Evolutionary conservation across 2,888 invertebrate species (phyloP).

Genomic region (Nasonovia ribisnigri): DNA sequence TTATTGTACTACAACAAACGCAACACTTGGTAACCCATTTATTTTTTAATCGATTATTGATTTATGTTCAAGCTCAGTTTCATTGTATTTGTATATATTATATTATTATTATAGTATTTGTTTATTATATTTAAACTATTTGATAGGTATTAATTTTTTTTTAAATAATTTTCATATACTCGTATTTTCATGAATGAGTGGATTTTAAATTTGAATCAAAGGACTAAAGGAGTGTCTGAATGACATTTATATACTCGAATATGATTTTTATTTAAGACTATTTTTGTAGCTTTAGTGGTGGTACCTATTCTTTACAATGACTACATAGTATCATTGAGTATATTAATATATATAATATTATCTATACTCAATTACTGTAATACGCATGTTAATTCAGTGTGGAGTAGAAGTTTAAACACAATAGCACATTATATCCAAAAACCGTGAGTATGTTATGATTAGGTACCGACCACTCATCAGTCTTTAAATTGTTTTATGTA

Average conservation of each 20-base stretch:
- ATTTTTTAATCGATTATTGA: not conserved
- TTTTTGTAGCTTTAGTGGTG: not conserved
- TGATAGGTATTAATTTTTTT: not conserved
- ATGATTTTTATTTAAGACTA: not conserved
- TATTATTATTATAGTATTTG: not conserved
- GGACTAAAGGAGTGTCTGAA: not conserved
- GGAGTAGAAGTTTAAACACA: slow-evolving; percentile 22
- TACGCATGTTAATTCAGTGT: not conserved
- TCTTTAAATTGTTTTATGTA: slow-evolving; percentile 28
- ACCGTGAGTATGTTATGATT: not conserved
- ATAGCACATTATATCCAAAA: slow-evolving; percentile 5
- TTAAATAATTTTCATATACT: not conserved
- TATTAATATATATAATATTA: not conserved
- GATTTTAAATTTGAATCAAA: not conserved
- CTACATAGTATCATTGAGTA: not conserved
- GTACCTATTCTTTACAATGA: not conserved
- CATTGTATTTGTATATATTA: not conserved
- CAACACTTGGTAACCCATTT: not conserved
- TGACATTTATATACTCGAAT: not conserved
- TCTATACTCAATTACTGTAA: not conserved
- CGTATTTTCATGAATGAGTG: not conserved
- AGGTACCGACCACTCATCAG: not conserved
- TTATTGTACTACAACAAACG: not conserved
- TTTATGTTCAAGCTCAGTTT: not conserved
- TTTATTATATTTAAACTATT: not conserved